These are phyloP conservation scores for Pachypeltis micranthus DNA, from an alignment of 1,140 invertebrate species.

Conservation along the genomic window DNA sequence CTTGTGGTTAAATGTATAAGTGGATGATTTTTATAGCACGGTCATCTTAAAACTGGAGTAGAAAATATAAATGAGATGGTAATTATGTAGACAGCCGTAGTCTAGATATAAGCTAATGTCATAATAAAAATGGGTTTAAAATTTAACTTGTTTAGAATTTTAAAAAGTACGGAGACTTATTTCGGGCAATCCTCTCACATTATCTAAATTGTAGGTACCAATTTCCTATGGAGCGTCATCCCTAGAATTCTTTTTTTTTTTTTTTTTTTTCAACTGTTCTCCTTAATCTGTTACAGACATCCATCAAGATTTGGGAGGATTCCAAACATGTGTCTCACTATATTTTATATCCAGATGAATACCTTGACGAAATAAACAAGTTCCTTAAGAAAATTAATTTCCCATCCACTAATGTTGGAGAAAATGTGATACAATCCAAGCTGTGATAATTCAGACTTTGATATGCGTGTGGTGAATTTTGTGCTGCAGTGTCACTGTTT, in stretches of 20 bases:
- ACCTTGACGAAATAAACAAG: conserved; percentile 51
- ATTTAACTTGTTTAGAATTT: not conserved
- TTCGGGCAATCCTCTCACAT: not conserved
- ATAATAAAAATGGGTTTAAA: not conserved
- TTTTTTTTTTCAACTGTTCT: conserved; percentile 11
- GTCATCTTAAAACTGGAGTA: too few relatives aligned
- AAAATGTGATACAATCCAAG: not conserved
- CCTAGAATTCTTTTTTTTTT: too few relatives aligned
- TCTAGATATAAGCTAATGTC: too few relatives aligned
- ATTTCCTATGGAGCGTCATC: too few relatives aligned
- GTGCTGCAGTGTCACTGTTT: too few relatives aligned
- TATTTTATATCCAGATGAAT: conserved; percentile 66
- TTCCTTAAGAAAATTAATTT: conserved; percentile 41
- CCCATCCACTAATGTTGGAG: not conserved
- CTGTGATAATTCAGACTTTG: not conserved
- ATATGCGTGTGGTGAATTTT: too few relatives aligned
- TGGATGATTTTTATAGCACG: too few relatives aligned
- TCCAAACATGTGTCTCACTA: conserved; percentile 77
- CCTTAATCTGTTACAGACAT: conserved; percentile 50
- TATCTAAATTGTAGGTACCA: too few relatives aligned
- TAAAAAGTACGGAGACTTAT: not conserved
- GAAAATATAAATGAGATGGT: too few relatives aligned
- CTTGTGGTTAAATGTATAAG: too few relatives aligned
- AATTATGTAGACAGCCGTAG: too few relatives aligned
- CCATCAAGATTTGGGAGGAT: conserved; percentile 65